phyloP scores from a whole-genome alignment of 1,140 invertebrate genomes.

The Nephila pilipes region DNA sequence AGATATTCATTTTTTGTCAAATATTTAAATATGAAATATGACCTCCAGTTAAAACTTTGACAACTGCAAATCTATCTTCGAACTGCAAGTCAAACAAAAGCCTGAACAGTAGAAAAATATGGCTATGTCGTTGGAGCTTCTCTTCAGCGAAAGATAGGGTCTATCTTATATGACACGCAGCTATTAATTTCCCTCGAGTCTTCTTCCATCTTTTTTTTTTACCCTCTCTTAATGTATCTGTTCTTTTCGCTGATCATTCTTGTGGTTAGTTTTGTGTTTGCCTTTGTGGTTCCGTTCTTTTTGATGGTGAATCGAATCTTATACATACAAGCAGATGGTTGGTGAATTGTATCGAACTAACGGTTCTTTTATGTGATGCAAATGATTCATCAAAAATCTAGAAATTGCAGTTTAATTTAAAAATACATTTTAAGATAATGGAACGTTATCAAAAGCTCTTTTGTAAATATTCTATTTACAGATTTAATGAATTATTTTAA shows the following conservation, averaged over 20 bases:
- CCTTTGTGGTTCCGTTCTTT: constrained; percentile 15
- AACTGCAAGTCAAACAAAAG: constrained; percentile 67
- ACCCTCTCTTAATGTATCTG: constrained; percentile 71
- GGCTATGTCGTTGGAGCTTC: constrained; percentile 18
- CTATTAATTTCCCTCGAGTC: constrained; percentile 75
- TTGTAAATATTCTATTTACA: too few species aligned
- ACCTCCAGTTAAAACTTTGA: constrained; percentile 54
- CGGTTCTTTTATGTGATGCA: neutral
- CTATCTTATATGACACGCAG: constrained; percentile 75
- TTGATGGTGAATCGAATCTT: neutral
- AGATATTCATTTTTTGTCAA: constrained; percentile 40
- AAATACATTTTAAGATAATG: neutral
- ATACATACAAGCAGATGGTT: neutral
- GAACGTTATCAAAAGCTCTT: too few species aligned
- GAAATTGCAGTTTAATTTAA: neutral
- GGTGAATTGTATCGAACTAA: neutral
- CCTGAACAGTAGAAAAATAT: constrained; percentile 58
- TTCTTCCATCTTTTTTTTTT: constrained; percentile 45
- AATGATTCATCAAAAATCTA: constrained; percentile 5
- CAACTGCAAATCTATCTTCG: constrained; percentile 68
- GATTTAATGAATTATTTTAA: too few species aligned
- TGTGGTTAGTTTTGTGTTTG: constrained; percentile 64
- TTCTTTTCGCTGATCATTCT: constrained; percentile 49
- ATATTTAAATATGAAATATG: constrained; percentile 76
- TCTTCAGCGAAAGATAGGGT: constrained; percentile 73